Conservation (phyloP, 1,140 invertebrate genomes). For the Lepidotrigona ventralis region DNA sequence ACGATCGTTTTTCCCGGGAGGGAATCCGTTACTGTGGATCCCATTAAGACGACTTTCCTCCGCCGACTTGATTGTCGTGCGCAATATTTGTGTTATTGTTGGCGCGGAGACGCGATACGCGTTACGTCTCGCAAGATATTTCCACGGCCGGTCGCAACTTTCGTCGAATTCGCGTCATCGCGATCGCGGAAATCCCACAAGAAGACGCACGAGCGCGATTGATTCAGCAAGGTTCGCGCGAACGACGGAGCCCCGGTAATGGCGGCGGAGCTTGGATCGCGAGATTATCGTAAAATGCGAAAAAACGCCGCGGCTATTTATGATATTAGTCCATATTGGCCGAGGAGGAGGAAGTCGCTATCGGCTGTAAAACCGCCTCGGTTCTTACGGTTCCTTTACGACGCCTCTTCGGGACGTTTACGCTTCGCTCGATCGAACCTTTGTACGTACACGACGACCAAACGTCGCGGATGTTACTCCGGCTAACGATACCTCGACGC, state of each 20-base stretch:
- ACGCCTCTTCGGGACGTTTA: conserved; percentile 20
- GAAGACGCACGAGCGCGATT: conserved; percentile 1
- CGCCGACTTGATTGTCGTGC: neutral
- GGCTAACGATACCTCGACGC: conserved; percentile 15
- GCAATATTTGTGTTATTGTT: neutral
- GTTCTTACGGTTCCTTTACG: conserved; percentile 51
- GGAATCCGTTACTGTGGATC: neutral
- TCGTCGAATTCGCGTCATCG: neutral
- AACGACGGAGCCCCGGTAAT: conserved; percentile 13
- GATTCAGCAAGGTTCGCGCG: neutral
- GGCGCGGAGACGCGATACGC: neutral
- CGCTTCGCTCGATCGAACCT: conserved; percentile 10
- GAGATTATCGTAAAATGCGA: conserved; percentile 61
- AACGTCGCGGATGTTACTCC: neutral
- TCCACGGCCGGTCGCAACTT: conserved; percentile 1
- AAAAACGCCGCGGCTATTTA: conserved; percentile 52
- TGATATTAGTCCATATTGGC: conserved; percentile 63
- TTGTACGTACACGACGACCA: neutral
- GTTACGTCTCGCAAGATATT: conserved; percentile 7
- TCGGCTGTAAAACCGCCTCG: conserved; percentile 56
- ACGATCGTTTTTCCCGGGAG: neutral
- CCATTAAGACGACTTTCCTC: neutral
- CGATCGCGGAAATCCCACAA: conserved; percentile 30
- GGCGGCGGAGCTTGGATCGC: conserved; percentile 18
- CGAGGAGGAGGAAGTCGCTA: conserved; percentile 48